Evolutionary conservation across 1,140 invertebrate genomes (phyloP).

Genomic region (Lanistes nyassanus): DNA sequence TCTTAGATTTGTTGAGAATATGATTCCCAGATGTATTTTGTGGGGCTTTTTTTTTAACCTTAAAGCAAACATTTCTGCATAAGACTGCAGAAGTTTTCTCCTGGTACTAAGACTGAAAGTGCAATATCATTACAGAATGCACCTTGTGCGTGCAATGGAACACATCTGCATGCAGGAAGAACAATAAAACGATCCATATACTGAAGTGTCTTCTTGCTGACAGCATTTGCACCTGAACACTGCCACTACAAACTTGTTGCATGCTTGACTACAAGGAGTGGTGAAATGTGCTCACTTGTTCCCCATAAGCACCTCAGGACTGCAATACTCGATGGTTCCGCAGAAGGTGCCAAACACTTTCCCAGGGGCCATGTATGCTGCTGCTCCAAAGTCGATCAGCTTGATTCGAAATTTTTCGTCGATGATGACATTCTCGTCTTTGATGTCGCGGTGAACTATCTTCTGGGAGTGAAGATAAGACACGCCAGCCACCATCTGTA

Average conservation of each 20-base stretch:
- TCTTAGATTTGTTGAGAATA: too few relatives aligned
- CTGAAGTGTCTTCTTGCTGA: background rate
- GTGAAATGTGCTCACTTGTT: conserved; percentile 71
- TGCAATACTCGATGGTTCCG: conserved; percentile 84
- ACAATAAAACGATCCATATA: background rate
- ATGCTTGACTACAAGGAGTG: too few relatives aligned
- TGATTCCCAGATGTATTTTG: too few relatives aligned
- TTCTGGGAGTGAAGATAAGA: conserved; percentile 76
- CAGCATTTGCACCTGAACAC: background rate
- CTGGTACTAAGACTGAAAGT: too few relatives aligned
- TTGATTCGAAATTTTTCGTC: conserved; percentile 80
- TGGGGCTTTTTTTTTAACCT: too few relatives aligned
- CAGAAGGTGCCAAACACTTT: conserved; percentile 80
- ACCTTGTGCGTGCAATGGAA: too few relatives aligned
- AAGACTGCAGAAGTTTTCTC: too few relatives aligned
- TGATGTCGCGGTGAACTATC: conserved; percentile 80
- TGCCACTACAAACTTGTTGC: background rate
- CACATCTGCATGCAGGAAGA: too few relatives aligned
- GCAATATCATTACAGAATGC: too few relatives aligned
- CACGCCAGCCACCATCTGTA: conserved; percentile 77
- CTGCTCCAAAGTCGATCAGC: conserved; percentile 83
- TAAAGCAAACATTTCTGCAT: too few relatives aligned
- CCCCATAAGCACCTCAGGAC: conserved; percentile 79
- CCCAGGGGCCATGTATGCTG: conserved; percentile 73
- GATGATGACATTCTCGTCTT: conserved; percentile 83